Evolutionary conservation across 2,888 invertebrate genomes (phyloP).

Genomic region (Chloroclysta siterata): DNA sequence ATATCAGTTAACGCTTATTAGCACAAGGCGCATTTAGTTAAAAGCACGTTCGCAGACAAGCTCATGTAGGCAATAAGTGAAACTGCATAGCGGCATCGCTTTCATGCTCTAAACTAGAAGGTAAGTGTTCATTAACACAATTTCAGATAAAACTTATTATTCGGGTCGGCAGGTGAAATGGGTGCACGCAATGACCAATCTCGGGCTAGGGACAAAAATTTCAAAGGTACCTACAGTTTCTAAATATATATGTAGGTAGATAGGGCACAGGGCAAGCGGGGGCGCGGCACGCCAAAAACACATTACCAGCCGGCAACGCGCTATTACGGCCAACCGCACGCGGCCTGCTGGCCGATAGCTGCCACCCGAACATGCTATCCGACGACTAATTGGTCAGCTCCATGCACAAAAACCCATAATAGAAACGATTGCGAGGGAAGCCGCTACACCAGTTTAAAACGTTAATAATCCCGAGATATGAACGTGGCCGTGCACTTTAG

Average conservation of each 20-base stretch:
- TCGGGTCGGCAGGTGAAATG: conserved; percentile 70
- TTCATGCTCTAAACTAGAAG: conserved; percentile 67
- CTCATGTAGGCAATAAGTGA: neutral
- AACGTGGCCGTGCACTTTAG: conserved; percentile 30
- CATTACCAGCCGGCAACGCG: conserved; percentile 76
- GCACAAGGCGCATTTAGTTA: neutral
- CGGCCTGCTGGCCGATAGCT: conserved; percentile 71
- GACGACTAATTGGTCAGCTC: conserved; percentile 78
- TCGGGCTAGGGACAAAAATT: conserved; percentile 71
- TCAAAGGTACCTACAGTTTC: conserved; percentile 71
- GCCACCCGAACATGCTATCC: conserved; percentile 77
- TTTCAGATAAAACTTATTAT: conserved; percentile 78
- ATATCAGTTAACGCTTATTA: neutral
- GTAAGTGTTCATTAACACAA: conserved; percentile 71
- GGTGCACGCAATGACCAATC: conserved; percentile 75
- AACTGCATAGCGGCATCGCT: conserved; percentile 32
- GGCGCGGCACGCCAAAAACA: conserved; percentile 81
- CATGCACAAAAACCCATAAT: conserved; percentile 77
- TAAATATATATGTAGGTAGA: conserved; percentile 71
- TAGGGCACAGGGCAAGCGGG: conserved; percentile 61
- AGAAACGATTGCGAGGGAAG: conserved; percentile 67
- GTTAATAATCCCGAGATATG: conserved; percentile 59
- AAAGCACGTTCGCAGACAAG: conserved; percentile 1
- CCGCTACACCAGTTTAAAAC: conserved; percentile 58
- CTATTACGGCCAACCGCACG: conserved; percentile 81